Base-by-base conservation (phyloP, 2,113 vertebrate genomes). In the Myotis yumanensis region DNA sequence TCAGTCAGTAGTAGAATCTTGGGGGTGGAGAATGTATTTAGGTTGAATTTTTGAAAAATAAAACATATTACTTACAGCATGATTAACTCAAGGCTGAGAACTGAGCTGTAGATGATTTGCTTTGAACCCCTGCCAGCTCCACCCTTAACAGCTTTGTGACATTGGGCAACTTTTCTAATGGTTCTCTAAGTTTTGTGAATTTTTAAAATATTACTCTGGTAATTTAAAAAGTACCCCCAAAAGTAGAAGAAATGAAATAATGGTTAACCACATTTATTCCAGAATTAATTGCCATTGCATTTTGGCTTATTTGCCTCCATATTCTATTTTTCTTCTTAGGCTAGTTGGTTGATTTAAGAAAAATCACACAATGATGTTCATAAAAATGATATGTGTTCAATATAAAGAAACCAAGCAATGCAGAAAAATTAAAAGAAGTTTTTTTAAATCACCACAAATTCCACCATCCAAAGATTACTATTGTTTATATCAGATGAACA, bases 31-130 rank as follows among this genome's bases (percentile, higher is more conserved):
- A 86, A 73, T 84, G 73, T 40, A 59, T 25, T 75, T 89, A 93
- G 52, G 64, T 68, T 75, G 89, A 68, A 92, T 83, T 95, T 96
- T 89, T 68, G 22, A 82, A 96, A 97, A 95, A 93, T 79, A 93
- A 95, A 94, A 90, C 66, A 32, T 77, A 17, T 68, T 93, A 87
- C 80, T 93, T 95, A 87, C 1, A 11, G n/a, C 52, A 90, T 85
- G 76, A 94, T 88, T 82, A 90, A 86, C 72, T 88, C 57, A 64
- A 93, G 69, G 68, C 89, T 90, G 77, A 95, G 48, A 88, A 85
- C 2, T 16, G 3, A 89, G 40, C 8, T 76, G 71, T 28, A 16
- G 48, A 88, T 68, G 35, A 95, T 76, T n/a, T 71, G 82, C 51
- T 54, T 9, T 40, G 76, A 93, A 81, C 3, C 17, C 35, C 25